Evolutionary conservation across 2,888 invertebrate genomes (phyloP).

Genomic region (Pandemis cinnamomeana): DNA sequence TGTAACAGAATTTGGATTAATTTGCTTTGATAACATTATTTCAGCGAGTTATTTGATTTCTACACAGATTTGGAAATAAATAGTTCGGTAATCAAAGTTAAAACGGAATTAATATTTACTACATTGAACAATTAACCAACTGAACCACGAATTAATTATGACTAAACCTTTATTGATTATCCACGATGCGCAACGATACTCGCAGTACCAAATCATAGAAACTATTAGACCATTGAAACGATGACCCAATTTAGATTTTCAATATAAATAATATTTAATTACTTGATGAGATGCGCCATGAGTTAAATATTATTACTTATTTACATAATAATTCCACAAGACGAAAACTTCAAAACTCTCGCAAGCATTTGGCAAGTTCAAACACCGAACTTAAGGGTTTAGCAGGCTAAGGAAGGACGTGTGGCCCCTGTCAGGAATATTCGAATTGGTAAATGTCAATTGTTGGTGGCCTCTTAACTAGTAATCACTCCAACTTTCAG

Average conservation of each 20-base stretch:
- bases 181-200: neutral
- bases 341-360: constrained; percentile 9
- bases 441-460: no score
- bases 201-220: neutral
- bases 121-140: neutral
- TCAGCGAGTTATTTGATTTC: neutral
- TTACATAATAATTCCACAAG: neutral
- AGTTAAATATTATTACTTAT: neutral
- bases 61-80: neutral
- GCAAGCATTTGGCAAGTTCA: neutral
- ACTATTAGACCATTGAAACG: neutral
- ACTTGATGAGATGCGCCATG: neutral
- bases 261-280: neutral
- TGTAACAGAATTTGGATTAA: neutral
- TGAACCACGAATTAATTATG: constrained; percentile 6
- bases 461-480: no score
- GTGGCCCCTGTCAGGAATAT: no score
- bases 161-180: constrained; percentile 4
- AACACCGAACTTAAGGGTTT: constrained; percentile 13
- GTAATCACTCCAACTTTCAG: no score
- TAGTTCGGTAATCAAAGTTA: neutral
- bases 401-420: no score
- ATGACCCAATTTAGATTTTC: neutral
- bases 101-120: neutral
- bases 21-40: constrained; percentile 4